These are phyloP conservation scores for Colossoma macropomum DNA, from an alignment of 2,113 vertebrate species.

Conservation along the genomic window DNA sequence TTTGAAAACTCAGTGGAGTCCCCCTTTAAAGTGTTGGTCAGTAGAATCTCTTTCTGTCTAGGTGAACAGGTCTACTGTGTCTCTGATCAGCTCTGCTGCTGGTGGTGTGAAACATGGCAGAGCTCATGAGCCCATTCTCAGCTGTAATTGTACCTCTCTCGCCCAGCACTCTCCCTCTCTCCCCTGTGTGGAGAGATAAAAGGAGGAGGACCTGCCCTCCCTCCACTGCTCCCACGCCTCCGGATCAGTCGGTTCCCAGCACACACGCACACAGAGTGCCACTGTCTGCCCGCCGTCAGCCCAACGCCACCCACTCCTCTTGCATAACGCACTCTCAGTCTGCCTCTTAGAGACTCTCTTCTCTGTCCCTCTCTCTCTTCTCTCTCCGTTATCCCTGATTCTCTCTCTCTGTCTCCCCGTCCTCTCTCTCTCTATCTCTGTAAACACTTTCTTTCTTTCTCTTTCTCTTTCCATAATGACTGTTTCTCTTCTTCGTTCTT, in stretches of 20 bases:
- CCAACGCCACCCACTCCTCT: conserved; percentile 34
- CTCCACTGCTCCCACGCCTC: conserved; percentile 52
- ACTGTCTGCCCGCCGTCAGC: conserved; percentile 38
- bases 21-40: too few species aligned
- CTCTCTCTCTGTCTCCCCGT: background rate
- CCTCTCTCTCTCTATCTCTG: too few species aligned
- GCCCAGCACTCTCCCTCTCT: conserved; percentile 56
- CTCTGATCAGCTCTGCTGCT: background rate
- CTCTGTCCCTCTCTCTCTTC: too few species aligned
- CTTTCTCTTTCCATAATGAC: too few species aligned
- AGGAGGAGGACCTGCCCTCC: conserved; percentile 57
- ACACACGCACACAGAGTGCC: conserved; percentile 45
- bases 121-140: conserved; percentile 16
- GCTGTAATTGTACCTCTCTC: conserved; percentile 55
- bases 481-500: too few species aligned
- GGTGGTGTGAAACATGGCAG: background rate
- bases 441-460: too few species aligned
- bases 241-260: conserved; percentile 53
- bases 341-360: background rate
- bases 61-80: background rate
- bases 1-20: too few species aligned
- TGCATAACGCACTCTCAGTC: conserved; percentile 35
- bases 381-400: too few species aligned
- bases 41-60: too few species aligned
- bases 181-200: conserved; percentile 50